A percentile compares a stretch with the other conserved stretches of the same genome.
Conservation (phyloP, 2,113 vertebrate species). For the Rattus rattus region DNA sequence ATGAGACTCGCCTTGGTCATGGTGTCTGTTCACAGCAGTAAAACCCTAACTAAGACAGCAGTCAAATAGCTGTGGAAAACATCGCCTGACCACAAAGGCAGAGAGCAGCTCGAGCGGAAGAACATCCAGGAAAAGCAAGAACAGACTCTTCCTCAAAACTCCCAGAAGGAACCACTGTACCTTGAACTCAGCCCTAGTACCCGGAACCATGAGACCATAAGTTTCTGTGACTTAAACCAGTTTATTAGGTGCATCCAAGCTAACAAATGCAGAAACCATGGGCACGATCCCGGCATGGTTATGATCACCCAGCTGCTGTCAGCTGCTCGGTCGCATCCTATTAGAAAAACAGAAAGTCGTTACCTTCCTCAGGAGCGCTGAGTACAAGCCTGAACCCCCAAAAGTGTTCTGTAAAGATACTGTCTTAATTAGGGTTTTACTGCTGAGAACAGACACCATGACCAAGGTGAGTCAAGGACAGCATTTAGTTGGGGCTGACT, state of each 20-base stretch:
- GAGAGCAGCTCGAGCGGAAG: not conserved
- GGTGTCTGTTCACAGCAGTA: no score
- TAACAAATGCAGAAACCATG: constrained; percentile 7
- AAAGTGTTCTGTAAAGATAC: not conserved
- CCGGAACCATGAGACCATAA: not conserved
- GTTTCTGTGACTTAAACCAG: not conserved
- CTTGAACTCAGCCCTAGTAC: not conserved
- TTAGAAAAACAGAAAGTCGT: not conserved
- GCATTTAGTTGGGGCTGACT: no score
- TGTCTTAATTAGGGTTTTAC: no score
- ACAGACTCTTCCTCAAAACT: not conserved
- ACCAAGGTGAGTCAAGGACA: no score
- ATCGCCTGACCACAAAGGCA: not conserved
- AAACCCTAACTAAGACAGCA: not conserved
- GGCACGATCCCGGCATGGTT: not conserved
- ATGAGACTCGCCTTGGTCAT: no score
- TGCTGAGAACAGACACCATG: no score
- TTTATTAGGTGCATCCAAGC: not conserved
- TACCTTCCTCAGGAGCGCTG: not conserved
- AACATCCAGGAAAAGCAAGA: not conserved
- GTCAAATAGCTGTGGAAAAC: not conserved
- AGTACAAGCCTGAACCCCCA: not conserved
- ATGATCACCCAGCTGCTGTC: not conserved
- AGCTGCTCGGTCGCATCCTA: not conserved
- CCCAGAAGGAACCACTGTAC: not conserved